Evolutionary conservation across 2,797 vertebrate genomes (phyloP), one percentile per base, ranked within the genome.

Genomic region (Enteromius paludinosus): DNA sequence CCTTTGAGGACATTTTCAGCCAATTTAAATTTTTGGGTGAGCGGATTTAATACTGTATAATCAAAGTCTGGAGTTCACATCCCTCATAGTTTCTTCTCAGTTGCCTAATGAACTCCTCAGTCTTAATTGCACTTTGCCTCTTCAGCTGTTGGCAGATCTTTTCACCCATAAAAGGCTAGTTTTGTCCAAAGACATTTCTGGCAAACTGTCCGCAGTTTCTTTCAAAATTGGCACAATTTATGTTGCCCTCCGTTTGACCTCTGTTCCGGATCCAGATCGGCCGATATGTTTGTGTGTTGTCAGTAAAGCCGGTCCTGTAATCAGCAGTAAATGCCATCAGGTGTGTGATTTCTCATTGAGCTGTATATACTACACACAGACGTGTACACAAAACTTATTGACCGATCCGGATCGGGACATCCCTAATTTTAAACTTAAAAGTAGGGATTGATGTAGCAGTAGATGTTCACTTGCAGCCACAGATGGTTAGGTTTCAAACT

Each of bases 61-160:
- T 45, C 56, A 45, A 59, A 25, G 17, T 17, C 30, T 17, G 12
- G 14, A 78, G 56, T 66, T 66, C 61, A 66, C 4, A 12, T 3
- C 49, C 11, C 33, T 43, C 78, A 14, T 56, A 9, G 49, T 10
- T 33, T 56, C 33, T 56, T 54, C 65, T 79, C n/a, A 25, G 25
- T 17, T 45, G 35, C 78, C 52, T 70, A 45, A 79, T 70, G 52
- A 71, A 70, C 66, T 71, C 59, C 52, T 79, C 35, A 3, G 25
- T 45, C 38, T 70, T 59, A 61, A 79, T 79, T 59, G 41, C 38
- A 45, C 66, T 9, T 9, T 30, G 33, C 17, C 25, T 43, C 38
- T 6, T 43, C 25, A 47, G 38, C 14, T 33, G 8, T n/a, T 45
- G 68, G 66, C 77, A 68, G 43, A 35, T 66, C 43, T 17, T n/a